Conservation (phyloP, 2,797 vertebrate species). For the Antennarius maculatus region DNA sequence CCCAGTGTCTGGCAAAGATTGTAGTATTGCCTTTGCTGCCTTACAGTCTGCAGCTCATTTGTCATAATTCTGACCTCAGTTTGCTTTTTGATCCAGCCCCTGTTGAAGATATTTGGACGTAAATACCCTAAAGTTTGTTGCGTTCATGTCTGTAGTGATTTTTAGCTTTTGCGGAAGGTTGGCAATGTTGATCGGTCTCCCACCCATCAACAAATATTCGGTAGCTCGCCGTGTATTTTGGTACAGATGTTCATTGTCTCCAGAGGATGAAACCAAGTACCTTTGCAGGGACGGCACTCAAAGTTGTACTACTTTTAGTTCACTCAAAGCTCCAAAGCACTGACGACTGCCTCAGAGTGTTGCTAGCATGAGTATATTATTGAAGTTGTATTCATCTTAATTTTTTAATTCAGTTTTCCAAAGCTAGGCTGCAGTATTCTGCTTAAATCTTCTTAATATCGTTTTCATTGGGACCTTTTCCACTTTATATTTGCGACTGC, state of each 20-base stretch:
- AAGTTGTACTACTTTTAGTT: too few species aligned
- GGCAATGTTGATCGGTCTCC: not conserved
- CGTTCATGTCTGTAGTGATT: not conserved
- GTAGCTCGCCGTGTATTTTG: not conserved
- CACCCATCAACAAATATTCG: too few species aligned
- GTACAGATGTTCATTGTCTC: not conserved
- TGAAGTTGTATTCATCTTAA: too few species aligned
- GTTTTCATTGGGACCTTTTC: not conserved
- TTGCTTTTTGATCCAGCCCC: not conserved
- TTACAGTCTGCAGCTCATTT: too few species aligned
- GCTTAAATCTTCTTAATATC: not conserved
- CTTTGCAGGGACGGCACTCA: not conserved
- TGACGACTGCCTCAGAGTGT: too few species aligned
- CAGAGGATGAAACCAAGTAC: not conserved
- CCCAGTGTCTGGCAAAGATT: not conserved
- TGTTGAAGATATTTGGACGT: too few species aligned
- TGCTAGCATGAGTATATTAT: too few species aligned
- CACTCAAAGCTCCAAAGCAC: too few species aligned
- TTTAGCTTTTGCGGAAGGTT: too few species aligned
- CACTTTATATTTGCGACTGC: conserved; percentile 8
- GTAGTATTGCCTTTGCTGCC: too few species aligned
- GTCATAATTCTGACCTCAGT: not conserved
- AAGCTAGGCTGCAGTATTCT: not conserved
- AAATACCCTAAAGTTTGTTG: not conserved
- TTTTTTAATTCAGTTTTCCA: too few species aligned